Base-by-base conservation (phyloP, 2,113 vertebrate species). In the Thalassarche chlororhynchos region DNA sequence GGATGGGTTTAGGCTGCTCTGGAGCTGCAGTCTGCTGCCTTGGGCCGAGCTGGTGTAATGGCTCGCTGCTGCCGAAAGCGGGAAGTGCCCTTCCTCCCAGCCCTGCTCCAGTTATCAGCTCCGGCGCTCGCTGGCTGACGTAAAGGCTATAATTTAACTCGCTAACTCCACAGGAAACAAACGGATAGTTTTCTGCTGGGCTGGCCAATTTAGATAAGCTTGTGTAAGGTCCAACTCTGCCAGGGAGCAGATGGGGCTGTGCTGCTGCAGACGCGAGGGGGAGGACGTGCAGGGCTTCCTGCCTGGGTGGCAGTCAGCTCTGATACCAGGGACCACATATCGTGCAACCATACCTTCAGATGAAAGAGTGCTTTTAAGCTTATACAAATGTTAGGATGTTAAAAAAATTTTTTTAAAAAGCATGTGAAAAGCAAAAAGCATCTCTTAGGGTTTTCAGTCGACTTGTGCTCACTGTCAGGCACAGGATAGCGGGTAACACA, bases 361-460 rank as follows among this genome's bases (percentile, higher is more conserved):
- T n/a, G 31, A 69, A 70, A 32, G 36, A 7, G 49, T 57, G 54
- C 23, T 75, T 49, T 58, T 57, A 69, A 91, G 61, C 31, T 71
- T 69, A 69, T 55, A 34, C 17, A 52, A 32, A 57, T 5, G 29
- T 17, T 70, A 60, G 21, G 11, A 19, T 62, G 11, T 66, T 54
- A 44, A n/a, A 62, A 55, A 34, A n/a, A 52, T 8, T 14, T 4
- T n/a, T 60, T 34, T 31, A 84, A 49, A 18, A 47, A 25, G 24
- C 46, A 10, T 9, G 21, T 54, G 42, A 36, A 78, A 82, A 91
- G 55, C 34, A 78, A 62, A 66, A 93, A 72, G 15, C 25, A 26
- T 62, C 19, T 58, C 29, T 71, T n/a, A 8, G 21, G 8, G 25
- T 40, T 87, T 70, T 68, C 29, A 17, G 0, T 28, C 0, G 0